Evolutionary conservation across 2,888 invertebrate genomes (phyloP), one percentile per base, ranked within the genome.

Genomic region (Scaptomyza parva): DNA sequence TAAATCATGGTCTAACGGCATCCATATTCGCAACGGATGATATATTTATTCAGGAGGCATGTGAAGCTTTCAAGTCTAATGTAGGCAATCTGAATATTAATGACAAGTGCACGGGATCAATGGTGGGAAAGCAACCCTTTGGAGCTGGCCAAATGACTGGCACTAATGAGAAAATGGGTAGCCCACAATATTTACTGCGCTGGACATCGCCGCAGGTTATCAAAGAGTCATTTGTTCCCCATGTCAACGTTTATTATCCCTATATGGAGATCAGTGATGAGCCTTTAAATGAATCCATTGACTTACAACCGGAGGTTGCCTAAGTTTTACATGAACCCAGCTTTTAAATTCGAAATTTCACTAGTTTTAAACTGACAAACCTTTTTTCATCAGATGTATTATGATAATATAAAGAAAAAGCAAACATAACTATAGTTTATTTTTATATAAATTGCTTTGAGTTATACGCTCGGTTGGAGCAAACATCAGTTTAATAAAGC

Each of bases 161-260:
- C 93, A 99, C 99, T 41, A 99, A 99, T 89, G 99, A 99, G 92
- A 99, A 99, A 92, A 97, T 99, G 3, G 99, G 99, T 6, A 98
- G 98, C 12, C 98, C 99, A 0, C 96, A 96, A 90, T 99, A 99
- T 89, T 94, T 97, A 26, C 93, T 98, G 86, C 94, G 97, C 84
- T 99, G 97, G 96, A 94, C 97, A 14, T 96, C 98, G 3, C 97
- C 97, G 0, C 97, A 98, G 90, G 94, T 97, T 0, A 94, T 99
- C 77, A 99, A 99, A 92, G 97, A 98, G 92, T 97, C 96, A 0
- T 96, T 96, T 88, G 95, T 95, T 9, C 96, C 97, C 0, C 92
- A 96, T 44, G 94, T 92, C 0, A 96, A 96, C 60, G 94, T 96
- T 91, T 94, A 94, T 82, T 98, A 90, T 45, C 74, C 74, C 2